These are phyloP conservation scores for Cephalopachus bancanus DNA, from an alignment of 2,797 vertebrate genomes.

Conservation along the genomic window DNA sequence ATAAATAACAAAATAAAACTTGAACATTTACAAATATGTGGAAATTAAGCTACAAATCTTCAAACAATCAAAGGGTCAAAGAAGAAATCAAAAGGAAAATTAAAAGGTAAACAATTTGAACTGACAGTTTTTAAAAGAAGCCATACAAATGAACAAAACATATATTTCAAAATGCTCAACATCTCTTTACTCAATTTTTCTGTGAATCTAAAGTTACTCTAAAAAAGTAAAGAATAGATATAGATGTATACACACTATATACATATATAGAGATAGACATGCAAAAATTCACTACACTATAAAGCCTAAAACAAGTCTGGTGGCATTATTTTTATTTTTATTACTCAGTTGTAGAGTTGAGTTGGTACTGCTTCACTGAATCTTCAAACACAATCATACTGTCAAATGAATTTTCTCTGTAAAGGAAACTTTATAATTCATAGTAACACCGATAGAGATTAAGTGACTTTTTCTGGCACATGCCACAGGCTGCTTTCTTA, in stretches of 20 bases:
- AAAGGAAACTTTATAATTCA: neutral
- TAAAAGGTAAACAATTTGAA: neutral
- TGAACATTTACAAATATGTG: neutral
- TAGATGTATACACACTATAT: neutral
- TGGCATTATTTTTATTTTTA: neutral
- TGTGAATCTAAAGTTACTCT: neutral
- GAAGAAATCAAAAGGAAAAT: neutral
- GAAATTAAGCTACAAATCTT: neutral
- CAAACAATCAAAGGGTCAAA: neutral
- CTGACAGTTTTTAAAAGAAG: neutral
- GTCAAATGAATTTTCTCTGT: slow-evolving; percentile 5
- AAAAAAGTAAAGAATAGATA: neutral
- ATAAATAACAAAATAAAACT: neutral
- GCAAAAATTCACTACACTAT: neutral
- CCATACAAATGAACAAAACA: neutral
- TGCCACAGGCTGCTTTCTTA: neutral
- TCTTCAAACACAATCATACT: slow-evolving; percentile 13
- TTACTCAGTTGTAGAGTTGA: neutral
- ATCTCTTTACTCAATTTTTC: neutral
- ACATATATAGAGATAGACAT: too few relatives aligned
- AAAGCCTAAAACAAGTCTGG: neutral
- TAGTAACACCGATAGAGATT: neutral
- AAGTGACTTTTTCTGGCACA: neutral
- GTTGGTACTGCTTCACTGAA: neutral
- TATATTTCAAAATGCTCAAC: too few relatives aligned